Conservation (phyloP, 1,140 invertebrate genomes). For the Ganaspis sp. region DNA sequence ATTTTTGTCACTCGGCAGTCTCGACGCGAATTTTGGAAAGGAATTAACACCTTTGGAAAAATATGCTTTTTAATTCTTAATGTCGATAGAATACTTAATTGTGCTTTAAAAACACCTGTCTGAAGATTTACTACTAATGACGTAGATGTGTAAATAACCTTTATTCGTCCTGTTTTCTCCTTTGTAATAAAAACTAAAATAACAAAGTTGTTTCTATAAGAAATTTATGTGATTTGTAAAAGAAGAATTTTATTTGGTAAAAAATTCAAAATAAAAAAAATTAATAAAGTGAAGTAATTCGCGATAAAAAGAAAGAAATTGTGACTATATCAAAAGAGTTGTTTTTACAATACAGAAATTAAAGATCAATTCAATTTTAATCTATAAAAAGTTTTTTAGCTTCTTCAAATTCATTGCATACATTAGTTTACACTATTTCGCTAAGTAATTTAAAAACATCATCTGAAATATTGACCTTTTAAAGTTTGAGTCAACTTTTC, state of each 20-base stretch:
- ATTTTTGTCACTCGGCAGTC: background rate
- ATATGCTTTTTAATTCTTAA: background rate
- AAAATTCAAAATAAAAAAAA: background rate
- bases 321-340: no score
- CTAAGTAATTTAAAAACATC: background rate
- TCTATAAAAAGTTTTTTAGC: background rate
- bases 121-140: background rate
- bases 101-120: background rate
- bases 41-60: background rate
- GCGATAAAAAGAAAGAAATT: no score
- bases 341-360: no score
- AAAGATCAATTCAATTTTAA: background rate
- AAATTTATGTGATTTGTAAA: background rate
- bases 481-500: slow-evolving; percentile 10
- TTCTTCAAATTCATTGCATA: background rate
- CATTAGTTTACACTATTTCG: background rate
- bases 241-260: background rate
- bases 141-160: background rate
- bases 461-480: slow-evolving; percentile 27
- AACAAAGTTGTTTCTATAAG: background rate
- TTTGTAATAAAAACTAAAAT: background rate
- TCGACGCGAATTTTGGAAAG: background rate
- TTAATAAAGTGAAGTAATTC: no score
- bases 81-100: background rate
- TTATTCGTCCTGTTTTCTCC: background rate